These are phyloP conservation scores for Apantesis nais DNA, from an alignment of 2,888 invertebrate genomes.

Conservation along the genomic window DNA sequence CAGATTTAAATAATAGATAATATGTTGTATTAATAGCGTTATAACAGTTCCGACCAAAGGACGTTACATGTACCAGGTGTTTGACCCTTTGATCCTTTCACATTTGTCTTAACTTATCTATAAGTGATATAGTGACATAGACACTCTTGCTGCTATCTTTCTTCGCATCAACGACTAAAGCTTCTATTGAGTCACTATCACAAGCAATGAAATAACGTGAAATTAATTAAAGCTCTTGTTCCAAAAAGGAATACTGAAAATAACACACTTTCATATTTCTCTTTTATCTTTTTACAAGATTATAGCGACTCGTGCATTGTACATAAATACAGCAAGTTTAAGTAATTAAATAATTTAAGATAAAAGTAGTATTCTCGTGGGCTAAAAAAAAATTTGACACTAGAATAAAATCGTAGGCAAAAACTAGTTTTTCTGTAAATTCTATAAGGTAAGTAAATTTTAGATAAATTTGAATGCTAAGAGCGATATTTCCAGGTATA, in stretches of 20 bases:
- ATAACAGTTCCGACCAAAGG: too few relatives aligned
- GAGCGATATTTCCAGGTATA: constrained; percentile 19
- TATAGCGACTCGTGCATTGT: constrained; percentile 8
- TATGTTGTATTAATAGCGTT: too few relatives aligned
- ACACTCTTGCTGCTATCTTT: too few relatives aligned
- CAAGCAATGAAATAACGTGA: not conserved
- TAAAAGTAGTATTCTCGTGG: not conserved
- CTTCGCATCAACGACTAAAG: not conserved
- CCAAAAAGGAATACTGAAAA: constrained; percentile 5
- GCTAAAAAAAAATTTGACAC: not conserved
- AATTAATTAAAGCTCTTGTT: constrained; percentile 14
- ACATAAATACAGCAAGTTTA: not conserved
- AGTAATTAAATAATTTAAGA: too few relatives aligned
- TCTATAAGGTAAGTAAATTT: too few relatives aligned
- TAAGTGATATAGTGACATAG: too few relatives aligned
- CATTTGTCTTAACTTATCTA: too few relatives aligned
- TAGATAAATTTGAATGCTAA: constrained; percentile 21
- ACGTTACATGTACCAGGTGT: too few relatives aligned
- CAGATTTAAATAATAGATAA: too few relatives aligned
- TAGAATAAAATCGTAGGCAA: not conserved
- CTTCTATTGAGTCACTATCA: not conserved
- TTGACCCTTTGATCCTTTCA: too few relatives aligned
- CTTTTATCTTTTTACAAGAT: constrained; percentile 16
- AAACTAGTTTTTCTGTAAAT: not conserved
- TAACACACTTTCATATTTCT: constrained; percentile 13